Conservation (phyloP, 2,888 invertebrate species). For the Sesia apiformis region DNA sequence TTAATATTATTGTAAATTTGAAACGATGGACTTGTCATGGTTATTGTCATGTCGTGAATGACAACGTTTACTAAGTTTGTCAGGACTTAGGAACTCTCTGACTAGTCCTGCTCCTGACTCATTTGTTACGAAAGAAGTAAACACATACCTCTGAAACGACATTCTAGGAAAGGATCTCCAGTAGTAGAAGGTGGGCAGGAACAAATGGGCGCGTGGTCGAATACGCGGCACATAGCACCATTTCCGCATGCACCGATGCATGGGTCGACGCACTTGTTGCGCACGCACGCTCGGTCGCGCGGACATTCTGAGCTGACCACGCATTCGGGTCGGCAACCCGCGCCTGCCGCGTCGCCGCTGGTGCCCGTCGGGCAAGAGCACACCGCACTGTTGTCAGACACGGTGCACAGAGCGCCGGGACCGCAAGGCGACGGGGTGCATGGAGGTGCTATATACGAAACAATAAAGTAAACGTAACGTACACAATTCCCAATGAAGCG, state of each 20-base stretch:
- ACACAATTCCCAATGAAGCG: too few relatives aligned
- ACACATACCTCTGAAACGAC: constrained; percentile 46
- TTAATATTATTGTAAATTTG: too few relatives aligned
- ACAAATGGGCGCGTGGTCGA: constrained; percentile 79
- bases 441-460: constrained; percentile 67
- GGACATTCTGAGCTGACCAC: constrained; percentile 87
- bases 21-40: too few relatives aligned
- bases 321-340: constrained; percentile 88
- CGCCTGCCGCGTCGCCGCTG: constrained; percentile 82
- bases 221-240: constrained; percentile 80
- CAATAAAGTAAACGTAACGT: too few relatives aligned
- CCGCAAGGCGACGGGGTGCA: constrained; percentile 86
- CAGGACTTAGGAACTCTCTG: background rate
- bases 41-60: background rate
- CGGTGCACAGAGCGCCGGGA: constrained; percentile 81
- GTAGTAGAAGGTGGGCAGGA: constrained; percentile 81
- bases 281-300: constrained; percentile 83
- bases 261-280: constrained; percentile 86
- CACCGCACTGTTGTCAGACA: constrained; percentile 74
- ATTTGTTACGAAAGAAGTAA: too few relatives aligned
- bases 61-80: background rate
- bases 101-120: too few relatives aligned
- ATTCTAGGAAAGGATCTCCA: constrained; percentile 89
- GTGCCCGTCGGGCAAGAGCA: constrained; percentile 86
- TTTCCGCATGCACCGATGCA: constrained; percentile 88